Conservation (phyloP, 1,140 invertebrate genomes). For the Acyrthosiphon pisum region DNA sequence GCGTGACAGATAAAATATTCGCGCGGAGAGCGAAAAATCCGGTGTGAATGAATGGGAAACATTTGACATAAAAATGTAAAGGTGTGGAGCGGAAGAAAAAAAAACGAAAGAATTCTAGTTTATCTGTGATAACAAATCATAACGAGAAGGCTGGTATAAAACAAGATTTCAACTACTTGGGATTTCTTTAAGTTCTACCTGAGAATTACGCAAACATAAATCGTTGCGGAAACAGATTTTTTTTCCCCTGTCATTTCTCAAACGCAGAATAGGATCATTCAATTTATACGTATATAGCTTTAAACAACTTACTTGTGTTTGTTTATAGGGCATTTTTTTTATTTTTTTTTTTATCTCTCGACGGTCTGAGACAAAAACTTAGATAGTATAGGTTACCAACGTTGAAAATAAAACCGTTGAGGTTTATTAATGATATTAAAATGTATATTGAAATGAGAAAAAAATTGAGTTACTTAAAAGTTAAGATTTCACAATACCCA, state of each 20-base stretch:
- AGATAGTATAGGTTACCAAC: neutral
- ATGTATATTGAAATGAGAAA: too few species aligned
- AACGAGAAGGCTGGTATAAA: constrained; percentile 11
- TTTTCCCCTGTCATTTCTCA: neutral
- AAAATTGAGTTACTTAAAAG: too few species aligned
- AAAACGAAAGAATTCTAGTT: constrained; percentile 32
- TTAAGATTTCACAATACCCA: too few species aligned
- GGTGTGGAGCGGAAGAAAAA: neutral
- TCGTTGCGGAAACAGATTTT: constrained; percentile 28
- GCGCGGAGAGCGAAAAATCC: constrained; percentile 5
- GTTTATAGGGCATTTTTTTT: neutral
- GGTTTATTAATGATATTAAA: too few species aligned
- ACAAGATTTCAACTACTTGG: constrained; percentile 39
- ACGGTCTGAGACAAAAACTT: neutral
- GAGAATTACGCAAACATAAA: constrained; percentile 43
- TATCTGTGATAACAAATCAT: constrained; percentile 46
- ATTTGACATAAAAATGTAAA: constrained; percentile 44
- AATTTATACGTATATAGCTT: constrained; percentile 34
- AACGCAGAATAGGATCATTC: neutral
- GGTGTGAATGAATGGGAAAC: constrained; percentile 19
- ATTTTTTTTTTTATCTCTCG: neutral
- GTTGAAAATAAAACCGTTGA: neutral
- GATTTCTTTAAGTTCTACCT: constrained; percentile 39
- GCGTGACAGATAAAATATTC: constrained; percentile 53
- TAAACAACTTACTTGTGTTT: constrained; percentile 31